Evolutionary conservation across 2,888 invertebrate genomes (phyloP), one percentile per base, ranked within the genome.

Genomic region (Anorthoa munda): DNA sequence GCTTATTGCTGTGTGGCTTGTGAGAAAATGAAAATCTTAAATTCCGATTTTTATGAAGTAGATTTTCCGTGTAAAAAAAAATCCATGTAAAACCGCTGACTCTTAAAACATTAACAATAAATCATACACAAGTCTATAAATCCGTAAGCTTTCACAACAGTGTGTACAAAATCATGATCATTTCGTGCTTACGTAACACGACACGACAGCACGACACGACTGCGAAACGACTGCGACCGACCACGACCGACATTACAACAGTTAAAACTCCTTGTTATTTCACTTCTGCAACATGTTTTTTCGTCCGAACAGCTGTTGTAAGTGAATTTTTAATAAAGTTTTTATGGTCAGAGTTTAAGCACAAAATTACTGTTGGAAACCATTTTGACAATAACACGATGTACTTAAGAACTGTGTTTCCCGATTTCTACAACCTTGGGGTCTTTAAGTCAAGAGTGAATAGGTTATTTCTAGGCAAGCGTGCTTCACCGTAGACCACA

Each of bases 121-220:
- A 11, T 2, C 2, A 31, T 2, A 56, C 17, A 12, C 0, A 66
- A 26, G 2, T 18, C 4, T 15, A 39, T 39, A 7, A 61, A 26
- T 48, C 39, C 3, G 66, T n/a, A 48, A n/a, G 39, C 59, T 60
- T 73, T 15, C 4, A 15, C 7, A 53, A 9, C 81, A 53, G 77
- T 84, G 74, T 82, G 83, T 85, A 60, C 12, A 50, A 65, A 74
- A 71, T 78, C 83, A 85, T 87, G 82, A 85, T 85, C 81, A 83
- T 82, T 82, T 82, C 84, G 78, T 84, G 83, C 85, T 88, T 87
- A 85, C 81, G 70, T 79, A 66, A 85, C 84, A 74, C 74, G 69
- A 86, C 86, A 88, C 70, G 84, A 86, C 81, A 53, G 17, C 63
- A 66, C 72, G 60, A 70, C 74, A 74, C 61, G 72, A 60, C 53